Base-by-base conservation (phyloP, 92 coral and sea anemone species). In the Heteractis magnifica region DNA sequence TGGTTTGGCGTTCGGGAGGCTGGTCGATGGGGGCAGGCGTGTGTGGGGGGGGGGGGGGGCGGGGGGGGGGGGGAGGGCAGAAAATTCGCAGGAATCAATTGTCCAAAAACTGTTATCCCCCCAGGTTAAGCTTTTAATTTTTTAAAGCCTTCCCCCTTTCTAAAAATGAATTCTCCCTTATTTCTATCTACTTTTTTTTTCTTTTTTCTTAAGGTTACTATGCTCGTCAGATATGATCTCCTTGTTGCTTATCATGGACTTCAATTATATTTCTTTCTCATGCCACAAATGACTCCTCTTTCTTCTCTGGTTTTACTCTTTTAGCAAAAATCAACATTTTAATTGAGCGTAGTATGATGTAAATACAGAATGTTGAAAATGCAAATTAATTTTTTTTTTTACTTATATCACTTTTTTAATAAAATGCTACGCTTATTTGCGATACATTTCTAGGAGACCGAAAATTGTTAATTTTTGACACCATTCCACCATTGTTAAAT, bases 401-500 rank as follows among this genome's bases (percentile, higher is more conserved):
- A 14, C 65, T 59, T 59, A 59, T 59, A 59, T 59, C 18, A 8
- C 12, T 59, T 59, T 59, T 59, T 59, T 14, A 59, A 59, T 14
- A 59, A 59, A 59, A 59, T 59, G 12, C 65, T 14, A 59, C 6
- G 65, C 65, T 59, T 59, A 8, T 59, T 16, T 59, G 65, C 12
- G 65, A 59, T 59, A 59, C 65, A 59, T 59, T 59, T 59, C 65
- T 59, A 59, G 65, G 65, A 8, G 65, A 59, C 65, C 65, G 56
- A 59, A 59, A 59, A 59, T 59, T 59, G 65, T 59, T 14, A 59
- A 14, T 59, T 59, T 59, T 59, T 59, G 65, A 59, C 65, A 59
- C 65, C 65, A 59, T 59, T 59, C 65, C 65, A 59, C 65, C 65
- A 59, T 59, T 59, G 65, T 59, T 14, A 59, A 59, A 59, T 59